Conservation (phyloP, 92 coral and sea anemone species). For the Muricea muricata region DNA sequence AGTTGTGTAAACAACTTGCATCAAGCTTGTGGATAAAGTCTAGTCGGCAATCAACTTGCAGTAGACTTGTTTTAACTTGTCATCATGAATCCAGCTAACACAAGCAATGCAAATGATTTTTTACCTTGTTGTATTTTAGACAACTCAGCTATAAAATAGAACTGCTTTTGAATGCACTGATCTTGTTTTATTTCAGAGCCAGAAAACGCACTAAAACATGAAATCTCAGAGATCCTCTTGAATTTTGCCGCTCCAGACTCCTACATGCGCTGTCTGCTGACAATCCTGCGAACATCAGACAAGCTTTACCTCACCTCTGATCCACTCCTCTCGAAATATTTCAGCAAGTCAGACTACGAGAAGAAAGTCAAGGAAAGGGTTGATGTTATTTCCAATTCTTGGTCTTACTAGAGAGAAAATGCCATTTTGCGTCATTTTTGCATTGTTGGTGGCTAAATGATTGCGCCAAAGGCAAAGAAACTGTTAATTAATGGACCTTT, state of each 20-base stretch:
- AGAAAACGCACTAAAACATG: conserved; percentile 48
- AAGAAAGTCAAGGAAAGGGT: conserved; percentile 36
- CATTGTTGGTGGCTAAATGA: too few species aligned
- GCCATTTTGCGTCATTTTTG: too few species aligned
- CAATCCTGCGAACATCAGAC: conserved; percentile 68
- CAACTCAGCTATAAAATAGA: background rate
- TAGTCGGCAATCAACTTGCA: too few species aligned
- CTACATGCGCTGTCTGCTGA: conserved; percentile 68
- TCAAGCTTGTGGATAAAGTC: too few species aligned
- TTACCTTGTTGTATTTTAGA: too few species aligned
- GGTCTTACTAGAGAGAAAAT: background rate
- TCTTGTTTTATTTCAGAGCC: conserved; percentile 49
- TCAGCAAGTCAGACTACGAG: conserved; percentile 53
- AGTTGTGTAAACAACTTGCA: too few species aligned
- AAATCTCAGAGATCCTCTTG: conserved; percentile 59
- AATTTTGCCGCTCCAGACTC: conserved; percentile 55
- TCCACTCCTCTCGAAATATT: conserved; percentile 63
- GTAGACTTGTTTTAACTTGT: too few species aligned
- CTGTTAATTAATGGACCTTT: too few species aligned
- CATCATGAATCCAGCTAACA: too few species aligned
- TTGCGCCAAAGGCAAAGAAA: too few species aligned
- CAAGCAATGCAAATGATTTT: too few species aligned
- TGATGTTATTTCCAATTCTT: conserved; percentile 40
- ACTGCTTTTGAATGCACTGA: background rate
- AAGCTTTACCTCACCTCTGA: conserved; percentile 60